Conservation (phyloP, 2,797 vertebrate species). For the Rhodeus uyekii region DNA sequence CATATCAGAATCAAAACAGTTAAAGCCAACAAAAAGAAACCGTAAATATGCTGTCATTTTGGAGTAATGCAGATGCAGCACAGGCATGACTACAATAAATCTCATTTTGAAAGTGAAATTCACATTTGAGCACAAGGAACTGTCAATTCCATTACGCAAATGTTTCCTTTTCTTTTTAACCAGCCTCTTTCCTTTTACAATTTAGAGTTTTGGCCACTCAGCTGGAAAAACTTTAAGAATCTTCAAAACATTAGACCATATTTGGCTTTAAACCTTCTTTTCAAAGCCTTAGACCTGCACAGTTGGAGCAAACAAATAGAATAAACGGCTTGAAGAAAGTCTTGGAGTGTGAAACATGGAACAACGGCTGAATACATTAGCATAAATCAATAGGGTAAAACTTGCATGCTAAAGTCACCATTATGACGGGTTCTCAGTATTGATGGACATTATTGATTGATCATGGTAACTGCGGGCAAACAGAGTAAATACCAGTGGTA, state of each 20-base stretch:
- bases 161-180: conserved; percentile 18
- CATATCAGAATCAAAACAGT: neutral
- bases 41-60: neutral
- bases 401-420: neutral
- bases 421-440: conserved; percentile 50
- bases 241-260: conserved; percentile 6
- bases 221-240: conserved; percentile 44
- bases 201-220: conserved; percentile 15
- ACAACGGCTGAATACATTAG: neutral
- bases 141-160: conserved; percentile 2
- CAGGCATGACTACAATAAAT: neutral
- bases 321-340: neutral
- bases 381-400: conserved; percentile 47
- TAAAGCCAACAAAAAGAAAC: conserved; percentile 1
- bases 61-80: neutral
- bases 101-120: conserved; percentile 14
- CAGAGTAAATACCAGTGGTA: conserved; percentile 55
- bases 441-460: conserved; percentile 57
- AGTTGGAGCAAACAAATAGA: neutral
- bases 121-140: neutral
- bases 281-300: neutral
- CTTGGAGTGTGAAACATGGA: neutral
- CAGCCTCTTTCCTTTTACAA: neutral
- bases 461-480: conserved; percentile 60
- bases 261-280: neutral